Evolutionary conservation across 2,797 vertebrate genomes (phyloP), one percentile per base, ranked within the genome.

Genomic region (Pangasius krempfi): DNA sequence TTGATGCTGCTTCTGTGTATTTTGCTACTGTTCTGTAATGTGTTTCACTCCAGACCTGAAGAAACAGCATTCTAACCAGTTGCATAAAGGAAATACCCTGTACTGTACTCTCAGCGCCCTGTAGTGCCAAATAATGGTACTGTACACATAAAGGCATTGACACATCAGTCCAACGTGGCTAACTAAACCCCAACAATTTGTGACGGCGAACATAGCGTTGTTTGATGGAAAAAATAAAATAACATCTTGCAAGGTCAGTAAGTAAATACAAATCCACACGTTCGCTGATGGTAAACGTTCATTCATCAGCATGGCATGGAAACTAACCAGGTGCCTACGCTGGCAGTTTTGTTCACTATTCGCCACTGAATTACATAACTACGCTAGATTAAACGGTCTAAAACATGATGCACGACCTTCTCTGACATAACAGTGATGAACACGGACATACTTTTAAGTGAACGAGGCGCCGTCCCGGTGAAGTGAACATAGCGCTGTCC

Each of bases 401-500:
- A 44, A 64, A 4, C 58, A 64, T 16, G 27, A 47, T 30, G 27
- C 13, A 44, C 4, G 37, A n/a, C 22, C 20, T 50, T 30, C 3
- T 66, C 1, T 84, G 18, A 30, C 8, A 18, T 4, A n/a, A 47
- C 5, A n/a, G 0, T 20, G 25, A 50, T 18, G 16, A 50, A 66
- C 1, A 47, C 6, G 40, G 58, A 30, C 81, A 66, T 84, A 84
- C 82, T 10, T 52, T 62, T 3, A 44, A 1, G 14, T 68, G 60
- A 60, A 44, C 12, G 4, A 40, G 82, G 22, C 27, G 62, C 8
- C 60, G 40, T 64, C 75, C 76, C 50, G 89, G 88, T 88, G 40
- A 88, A 6, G 90, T 4, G 0, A 87, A 90, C 44, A 72, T 9
- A 44, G 27, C 47, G 25, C 25, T 58, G 73, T 86, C 66, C 56